Conservation (phyloP, 1,140 invertebrate genomes). For the Macrosteles quadrilineatus region DNA sequence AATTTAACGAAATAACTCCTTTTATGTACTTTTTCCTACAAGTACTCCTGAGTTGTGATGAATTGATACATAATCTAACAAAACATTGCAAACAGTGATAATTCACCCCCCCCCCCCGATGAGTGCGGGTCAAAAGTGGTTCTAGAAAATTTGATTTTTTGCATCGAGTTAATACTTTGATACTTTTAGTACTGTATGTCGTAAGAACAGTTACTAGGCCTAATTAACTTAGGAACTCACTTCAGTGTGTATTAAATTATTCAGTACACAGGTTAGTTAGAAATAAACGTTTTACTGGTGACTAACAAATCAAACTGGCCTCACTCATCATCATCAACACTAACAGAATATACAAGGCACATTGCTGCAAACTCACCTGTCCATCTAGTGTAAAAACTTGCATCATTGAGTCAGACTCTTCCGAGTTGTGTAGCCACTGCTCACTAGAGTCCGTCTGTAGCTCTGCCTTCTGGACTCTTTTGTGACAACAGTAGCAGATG, state of each 20-base stretch:
- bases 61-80: no score
- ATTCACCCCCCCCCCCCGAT: no score
- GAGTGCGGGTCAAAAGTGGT: no score
- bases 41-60: no score
- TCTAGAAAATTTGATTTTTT: no score
- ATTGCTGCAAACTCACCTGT: not conserved
- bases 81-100: no score
- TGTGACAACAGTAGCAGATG: slow-evolving; percentile 65
- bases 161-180: no score
- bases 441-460: not conserved
- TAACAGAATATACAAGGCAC: not conserved
- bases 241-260: not conserved
- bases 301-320: not conserved
- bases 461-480: slow-evolving; percentile 20
- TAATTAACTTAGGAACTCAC: not conserved
- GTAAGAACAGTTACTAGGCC: not conserved
- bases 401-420: slow-evolving; percentile 27
- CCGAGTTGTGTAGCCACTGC: slow-evolving; percentile 9
- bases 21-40: no score
- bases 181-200: not conserved
- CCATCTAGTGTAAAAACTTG: slow-evolving; percentile 29
- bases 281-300: not conserved
- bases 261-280: not conserved
- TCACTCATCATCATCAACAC: not conserved
- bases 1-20: no score